Conservation (phyloP, 2,888 invertebrate species). For the Euphydryas editha region DNA sequence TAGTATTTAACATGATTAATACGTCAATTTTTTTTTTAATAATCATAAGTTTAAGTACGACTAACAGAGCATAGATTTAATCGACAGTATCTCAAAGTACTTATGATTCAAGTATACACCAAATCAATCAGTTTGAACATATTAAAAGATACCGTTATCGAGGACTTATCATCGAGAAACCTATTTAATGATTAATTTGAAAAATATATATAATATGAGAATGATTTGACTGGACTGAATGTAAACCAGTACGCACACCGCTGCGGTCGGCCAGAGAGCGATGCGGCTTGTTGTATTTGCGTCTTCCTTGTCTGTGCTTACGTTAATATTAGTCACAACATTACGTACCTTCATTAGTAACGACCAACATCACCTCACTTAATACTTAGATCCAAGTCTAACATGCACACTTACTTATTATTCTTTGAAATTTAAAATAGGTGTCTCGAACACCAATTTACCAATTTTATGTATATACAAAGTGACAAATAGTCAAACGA, state of each 20-base stretch:
- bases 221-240: conserved; percentile 70
- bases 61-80: neutral
- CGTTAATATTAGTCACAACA: conserved; percentile 51
- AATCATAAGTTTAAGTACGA: neutral
- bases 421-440: neutral
- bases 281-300: conserved; percentile 82
- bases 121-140: neutral
- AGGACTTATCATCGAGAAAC: neutral
- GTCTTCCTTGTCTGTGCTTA: conserved; percentile 71
- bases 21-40: neutral
- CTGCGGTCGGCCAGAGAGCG: conserved; percentile 63
- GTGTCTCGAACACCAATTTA: neutral
- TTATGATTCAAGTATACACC: neutral
- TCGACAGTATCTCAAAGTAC: neutral
- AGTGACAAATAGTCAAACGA: neutral
- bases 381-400: conserved; percentile 34
- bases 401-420: conserved; percentile 32
- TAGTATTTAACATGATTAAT: neutral
- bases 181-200: neutral
- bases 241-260: conserved; percentile 77
- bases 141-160: neutral
- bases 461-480: conserved; percentile 3
- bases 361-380: conserved; percentile 36
- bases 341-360: conserved; percentile 43
- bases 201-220: conserved; percentile 13